Evolutionary conservation across 2,888 invertebrate species (phyloP), one percentile per base, ranked within the genome.

Genomic region (Neoitamus cyanurus): DNA sequence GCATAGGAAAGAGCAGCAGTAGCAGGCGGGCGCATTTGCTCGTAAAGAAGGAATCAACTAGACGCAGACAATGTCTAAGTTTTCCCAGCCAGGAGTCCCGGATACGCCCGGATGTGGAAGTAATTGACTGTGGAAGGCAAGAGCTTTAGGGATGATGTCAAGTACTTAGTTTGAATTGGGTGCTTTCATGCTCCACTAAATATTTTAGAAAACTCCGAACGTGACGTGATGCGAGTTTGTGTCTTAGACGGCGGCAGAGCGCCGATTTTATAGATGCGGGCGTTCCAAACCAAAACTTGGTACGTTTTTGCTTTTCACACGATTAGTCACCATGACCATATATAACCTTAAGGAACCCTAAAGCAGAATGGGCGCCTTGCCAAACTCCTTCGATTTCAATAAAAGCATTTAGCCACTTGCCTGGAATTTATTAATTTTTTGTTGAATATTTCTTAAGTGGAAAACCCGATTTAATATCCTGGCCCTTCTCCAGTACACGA

Each of bases 91-190:
- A 28, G 6, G 42, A 37, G 37, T 30, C 34, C 36, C n/a, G 25
- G 37, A 36, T 73, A 36, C 11, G 42, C 25, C 75, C 25, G 42
- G 75, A 75, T 75, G 75, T 75, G 46, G 75, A 75, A 37, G 75
- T 75, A 75, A 75, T 75, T 75, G 75, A 75, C 75, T 75, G 42
- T 75, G 75, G 75, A 42, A 75, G 42, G 42, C 75, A 75, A 75
- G 75, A 25, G 75, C 42, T 75, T 75, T 75, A 37, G 75, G 42
- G 75, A 75, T 75, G 75, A 75, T 75, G 75, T 75, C 75, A 75
- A 42, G 75, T 75, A 30, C 75, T 75, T 75, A 75, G 75, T 75
- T 75, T 75, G 75, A 75, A 75, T 75, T 37, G 75, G 75, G 42
- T 75, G 75, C 42, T 75, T 75, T 75, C 42, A 75, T 34, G 75